A percentile compares a stretch with the other conserved stretches of the same genome.
Conservation (phyloP, 2,888 invertebrate genomes). For the Girardia tigrina region DNA sequence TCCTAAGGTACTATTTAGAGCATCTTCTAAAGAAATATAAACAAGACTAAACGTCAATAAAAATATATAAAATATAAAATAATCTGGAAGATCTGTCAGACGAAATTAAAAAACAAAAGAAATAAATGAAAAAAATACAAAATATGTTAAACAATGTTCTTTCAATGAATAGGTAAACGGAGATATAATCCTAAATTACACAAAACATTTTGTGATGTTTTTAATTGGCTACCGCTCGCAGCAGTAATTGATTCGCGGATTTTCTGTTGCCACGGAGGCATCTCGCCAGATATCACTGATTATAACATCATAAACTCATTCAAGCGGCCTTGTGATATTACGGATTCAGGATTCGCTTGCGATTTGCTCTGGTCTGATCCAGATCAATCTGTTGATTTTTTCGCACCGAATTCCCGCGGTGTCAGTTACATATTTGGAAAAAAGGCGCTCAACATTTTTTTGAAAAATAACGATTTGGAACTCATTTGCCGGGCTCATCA, state of each 20-base stretch:
- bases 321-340: background rate
- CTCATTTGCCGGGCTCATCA: constrained; percentile 93
- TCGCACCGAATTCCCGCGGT: constrained; percentile 95
- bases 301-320: background rate
- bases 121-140: too few relatives aligned
- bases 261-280: background rate
- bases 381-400: constrained; percentile 61
- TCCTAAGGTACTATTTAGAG: too few relatives aligned
- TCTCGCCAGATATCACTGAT: background rate
- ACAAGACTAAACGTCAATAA: too few relatives aligned
- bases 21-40: too few relatives aligned
- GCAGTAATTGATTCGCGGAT: background rate
- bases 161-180: constrained; percentile 23
- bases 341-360: constrained; percentile 69
- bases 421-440: constrained; percentile 95
- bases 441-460: constrained; percentile 66
- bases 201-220: background rate
- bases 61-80: too few relatives aligned
- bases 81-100: too few relatives aligned
- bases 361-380: constrained; percentile 83
- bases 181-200: background rate
- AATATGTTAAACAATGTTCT: background rate
- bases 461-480: constrained; percentile 88
- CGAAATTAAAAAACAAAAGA: too few relatives aligned
- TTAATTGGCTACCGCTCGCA: background rate